Base-by-base conservation (phyloP, 2,888 invertebrate species). In the Heliconius hortense region DNA sequence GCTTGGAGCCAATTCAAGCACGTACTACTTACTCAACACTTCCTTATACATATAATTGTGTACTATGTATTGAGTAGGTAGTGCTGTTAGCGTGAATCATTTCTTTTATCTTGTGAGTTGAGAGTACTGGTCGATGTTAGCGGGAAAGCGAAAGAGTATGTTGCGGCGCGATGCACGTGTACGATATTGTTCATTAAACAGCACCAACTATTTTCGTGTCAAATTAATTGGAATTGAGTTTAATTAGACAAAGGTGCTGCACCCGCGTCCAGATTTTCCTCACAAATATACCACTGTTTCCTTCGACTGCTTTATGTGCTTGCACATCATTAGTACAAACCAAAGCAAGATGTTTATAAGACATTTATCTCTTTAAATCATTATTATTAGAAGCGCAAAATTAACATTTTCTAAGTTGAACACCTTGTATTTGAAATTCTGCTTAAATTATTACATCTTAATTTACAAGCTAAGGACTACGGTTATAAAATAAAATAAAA, bases 121-220 rank as follows among this genome's bases (percentile, higher is more conserved):
- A 83, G 79, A 82, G 85, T 82, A 81, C 81, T 86, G 88, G 89
- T 87, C 89, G 88, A 86, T 76, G 79, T 83, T 86, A 86, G 84
- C 86, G 88, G 86, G 82, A 84, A 83, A 83, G 84, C 85, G 48
- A 86, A 83, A 82, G 80, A 75, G 77, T 74, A 66, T 83, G 86
- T 88, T 89, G 88, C 87, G 88, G 87, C 78, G 87, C 87, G 93
- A 94, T 94, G 90, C 89, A 92, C 92, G 93, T 93, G 92, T 93
- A 90, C 90, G 93, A 94, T 94, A 93, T 89, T 87, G 92, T 94
- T 93, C 93, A 93, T 94, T 94, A 94, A 89, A 87, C 88, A 87
- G 87, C 85, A 84, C 85, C 84, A 85, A 83, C 85, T 84, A 85
- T 88, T 87, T 90, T 84, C 88, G 92, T 90, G 92, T 93, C 93